phyloP scores from a whole-genome alignment of 2,888 invertebrate genomes.

The Cryptocephalus moraei region DNA sequence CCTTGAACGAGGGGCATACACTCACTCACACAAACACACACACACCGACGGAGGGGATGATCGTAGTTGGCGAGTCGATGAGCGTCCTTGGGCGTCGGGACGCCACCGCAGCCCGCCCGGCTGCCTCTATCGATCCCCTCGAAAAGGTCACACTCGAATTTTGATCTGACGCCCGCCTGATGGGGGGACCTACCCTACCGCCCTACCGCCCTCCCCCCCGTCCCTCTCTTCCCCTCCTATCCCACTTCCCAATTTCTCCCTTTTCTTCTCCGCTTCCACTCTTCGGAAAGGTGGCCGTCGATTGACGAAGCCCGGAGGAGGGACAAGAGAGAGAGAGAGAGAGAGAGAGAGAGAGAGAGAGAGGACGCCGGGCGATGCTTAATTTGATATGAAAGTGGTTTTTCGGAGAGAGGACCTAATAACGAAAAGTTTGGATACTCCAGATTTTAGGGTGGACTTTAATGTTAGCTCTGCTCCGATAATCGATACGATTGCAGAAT shows the following conservation, averaged over 20 bases:
- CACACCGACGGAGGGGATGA: neutral
- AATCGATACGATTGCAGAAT: too few species aligned
- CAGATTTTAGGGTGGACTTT: too few species aligned
- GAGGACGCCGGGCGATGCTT: too few species aligned
- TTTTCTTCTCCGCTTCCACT: slow-evolving; percentile 1
- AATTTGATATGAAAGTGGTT: too few species aligned
- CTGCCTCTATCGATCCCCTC: neutral
- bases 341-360: too few species aligned
- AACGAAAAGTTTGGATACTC: too few species aligned
- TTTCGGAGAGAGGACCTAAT: too few species aligned
- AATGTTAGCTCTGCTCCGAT: too few species aligned
- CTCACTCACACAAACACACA: too few species aligned
- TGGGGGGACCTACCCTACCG: neutral
- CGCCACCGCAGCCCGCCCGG: neutral
- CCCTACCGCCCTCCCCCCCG: neutral
- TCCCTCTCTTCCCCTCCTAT: slow-evolving; percentile 7
- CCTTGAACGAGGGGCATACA: slow-evolving; percentile 1
- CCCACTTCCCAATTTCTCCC: neutral
- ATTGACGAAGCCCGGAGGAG: too few species aligned
- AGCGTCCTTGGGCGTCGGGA: slow-evolving; percentile 3
- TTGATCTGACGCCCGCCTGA: slow-evolving; percentile 1
- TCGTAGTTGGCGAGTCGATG: slow-evolving; percentile 1
- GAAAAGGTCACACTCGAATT: slow-evolving; percentile 3
- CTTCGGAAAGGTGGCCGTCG: neutral
- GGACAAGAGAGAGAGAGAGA: too few species aligned